phyloP scores from a whole-genome alignment of 2,888 invertebrate species.

The Geophilus truncorum region DNA sequence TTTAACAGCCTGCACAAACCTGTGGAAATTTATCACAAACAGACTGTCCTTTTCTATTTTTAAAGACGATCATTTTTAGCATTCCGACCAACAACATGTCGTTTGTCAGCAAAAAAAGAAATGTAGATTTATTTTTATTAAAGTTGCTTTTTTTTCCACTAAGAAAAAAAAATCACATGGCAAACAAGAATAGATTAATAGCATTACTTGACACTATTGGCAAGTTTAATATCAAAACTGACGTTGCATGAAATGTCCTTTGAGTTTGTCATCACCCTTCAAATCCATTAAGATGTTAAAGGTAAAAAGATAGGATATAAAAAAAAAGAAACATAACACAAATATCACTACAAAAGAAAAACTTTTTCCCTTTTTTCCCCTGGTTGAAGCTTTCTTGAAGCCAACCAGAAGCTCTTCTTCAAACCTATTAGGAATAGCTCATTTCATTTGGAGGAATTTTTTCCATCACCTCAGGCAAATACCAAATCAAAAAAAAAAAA shows the following conservation, averaged over 20 bases:
- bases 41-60: not conserved
- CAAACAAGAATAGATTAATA: not conserved
- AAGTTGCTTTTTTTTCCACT: not conserved
- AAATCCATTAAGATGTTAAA: not conserved
- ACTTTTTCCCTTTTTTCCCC: not conserved
- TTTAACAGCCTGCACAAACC: not conserved
- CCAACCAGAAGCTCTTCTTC: not conserved
- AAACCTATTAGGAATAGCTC: not conserved
- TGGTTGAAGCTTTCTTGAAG: not conserved
- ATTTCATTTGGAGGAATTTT: not conserved
- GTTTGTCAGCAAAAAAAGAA: no score
- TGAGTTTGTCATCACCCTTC: slow-evolving; percentile 14
- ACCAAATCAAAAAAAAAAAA: not conserved
- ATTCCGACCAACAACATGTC: not conserved
- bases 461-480: not conserved
- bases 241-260: not conserved
- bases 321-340: not conserved
- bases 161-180: not conserved
- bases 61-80: not conserved
- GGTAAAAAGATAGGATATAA: not conserved
- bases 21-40: not conserved
- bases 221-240: slow-evolving; percentile 4
- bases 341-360: not conserved
- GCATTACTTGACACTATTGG: slow-evolving; percentile 6
- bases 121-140: no score